Base-by-base conservation (phyloP, 2,113 vertebrate species). In the Acrocephalus arundinaceus region DNA sequence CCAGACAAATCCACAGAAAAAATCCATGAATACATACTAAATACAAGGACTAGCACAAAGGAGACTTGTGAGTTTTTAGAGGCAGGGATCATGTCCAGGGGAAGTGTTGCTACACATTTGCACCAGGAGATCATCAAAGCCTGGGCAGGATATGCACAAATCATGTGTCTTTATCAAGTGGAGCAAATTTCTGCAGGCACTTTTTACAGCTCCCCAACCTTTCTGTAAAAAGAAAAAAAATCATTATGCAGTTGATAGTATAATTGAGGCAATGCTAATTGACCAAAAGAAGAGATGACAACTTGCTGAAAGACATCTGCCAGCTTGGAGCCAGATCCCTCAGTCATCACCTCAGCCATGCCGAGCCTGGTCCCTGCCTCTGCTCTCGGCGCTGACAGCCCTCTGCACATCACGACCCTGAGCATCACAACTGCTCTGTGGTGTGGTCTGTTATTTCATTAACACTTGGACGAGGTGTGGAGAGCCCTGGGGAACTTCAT, bases 281-380 rank as follows among this genome's bases (percentile, higher is more conserved):
- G 82, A 73, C 51, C 49, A 62, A 39, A 61, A 70, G 85, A 89
- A 62, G 77, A 71, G 63, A 22, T 0, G 23, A 76, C 46, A 62
- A 31, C 72, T 87, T 7, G 9, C 39, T 88, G 59, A 90, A 66
- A 76, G 82, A 66, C 51, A 41, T 62, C 62, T 58, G 78, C 77
- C 74, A 70, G 49, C 46, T 49, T 41, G 9, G 49, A 82, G 61
- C n/a, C 41, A 35, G 74, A 35, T 13, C 27, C 27, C 22, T 20
- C 0, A 4, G 62, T 35, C 11, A 3, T 23, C 7, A 6, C 49
- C 49, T 91, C 16, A 25, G 73, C 51, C 2, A 0, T 3, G 1
- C 39, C 0, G 0, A 55, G 49, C 19, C 15, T 31, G 17, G 31
- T 49, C 55, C 28, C 57, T 75, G 51, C 52, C 57, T n/a, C 55